Percentiles rank a stretch among this genome's conserved stretches.
phyloP scores from a whole-genome alignment of 2,888 invertebrate genomes.

The Beris chalybata region DNA sequence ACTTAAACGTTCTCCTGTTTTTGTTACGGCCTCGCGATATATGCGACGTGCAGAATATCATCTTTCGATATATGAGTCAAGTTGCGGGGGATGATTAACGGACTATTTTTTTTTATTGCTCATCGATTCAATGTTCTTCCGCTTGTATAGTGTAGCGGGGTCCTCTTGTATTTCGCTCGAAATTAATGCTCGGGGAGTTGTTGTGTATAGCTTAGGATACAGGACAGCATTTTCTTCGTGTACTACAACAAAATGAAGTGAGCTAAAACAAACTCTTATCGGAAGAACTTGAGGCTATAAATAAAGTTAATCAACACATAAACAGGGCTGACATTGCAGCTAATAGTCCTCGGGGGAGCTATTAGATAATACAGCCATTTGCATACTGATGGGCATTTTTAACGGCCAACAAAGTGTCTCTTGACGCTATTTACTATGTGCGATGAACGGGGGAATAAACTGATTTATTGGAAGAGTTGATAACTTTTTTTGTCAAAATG shows the following conservation, averaged over 20 bases:
- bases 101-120: conserved; percentile 4
- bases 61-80: conserved; percentile 17
- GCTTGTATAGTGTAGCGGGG: neutral
- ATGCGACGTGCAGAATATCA: neutral
- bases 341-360: conserved; percentile 25
- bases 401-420: conserved; percentile 27
- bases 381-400: conserved; percentile 32
- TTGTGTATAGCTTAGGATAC: neutral
- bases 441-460: conserved; percentile 18
- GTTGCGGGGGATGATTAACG: conserved; percentile 23
- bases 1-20: conserved; percentile 11
- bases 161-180: conserved; percentile 4
- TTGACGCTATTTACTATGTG: conserved; percentile 18
- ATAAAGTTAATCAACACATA: conserved; percentile 33
- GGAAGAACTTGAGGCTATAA: conserved; percentile 25
- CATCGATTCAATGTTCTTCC: neutral
- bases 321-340: conserved; percentile 30
- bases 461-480: conserved; percentile 14
- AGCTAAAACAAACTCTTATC: conserved; percentile 21
- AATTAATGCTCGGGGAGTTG: conserved; percentile 26
- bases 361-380: conserved; percentile 28
- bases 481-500: too few species aligned
- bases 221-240: conserved; percentile 6
- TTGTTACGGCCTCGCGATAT: too few species aligned
- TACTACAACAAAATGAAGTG: neutral